These are phyloP conservation scores for Rutilus rutilus DNA, from an alignment of 2,113 vertebrate species.

Conservation along the genomic window DNA sequence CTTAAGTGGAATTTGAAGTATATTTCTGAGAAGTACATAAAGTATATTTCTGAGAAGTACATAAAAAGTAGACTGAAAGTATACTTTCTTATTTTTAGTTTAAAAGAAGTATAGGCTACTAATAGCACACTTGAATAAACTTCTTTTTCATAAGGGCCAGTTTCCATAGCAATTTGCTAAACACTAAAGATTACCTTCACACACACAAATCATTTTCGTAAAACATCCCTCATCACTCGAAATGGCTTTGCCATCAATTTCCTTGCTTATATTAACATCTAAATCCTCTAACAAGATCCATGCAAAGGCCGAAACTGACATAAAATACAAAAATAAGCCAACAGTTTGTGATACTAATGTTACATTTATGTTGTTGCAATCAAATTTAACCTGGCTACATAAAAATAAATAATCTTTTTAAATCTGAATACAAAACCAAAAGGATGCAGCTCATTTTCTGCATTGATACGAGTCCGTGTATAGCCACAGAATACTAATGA, in stretches of 20 bases:
- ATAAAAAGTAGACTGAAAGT: too few species aligned
- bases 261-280: conserved; percentile 13
- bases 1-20: too few species aligned
- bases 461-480: conserved; percentile 16
- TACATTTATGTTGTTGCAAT: background rate
- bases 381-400: conserved; percentile 5
- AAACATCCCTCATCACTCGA: background rate
- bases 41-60: too few species aligned
- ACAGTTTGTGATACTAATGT: conserved; percentile 16
- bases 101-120: too few species aligned
- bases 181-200: conserved; percentile 1
- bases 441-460: conserved; percentile 31
- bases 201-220: background rate
- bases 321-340: background rate
- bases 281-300: background rate
- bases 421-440: conserved; percentile 31
- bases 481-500: conserved; percentile 36
- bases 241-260: background rate
- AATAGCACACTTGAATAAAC: too few species aligned
- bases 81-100: too few species aligned
- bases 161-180: conserved; percentile 30
- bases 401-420: conserved; percentile 13
- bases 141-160: too few species aligned
- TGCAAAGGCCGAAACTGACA: background rate
- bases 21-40: too few species aligned